Evolutionary conservation across 2,113 vertebrate species (phyloP), one percentile per base, ranked within the genome.

Genomic region (Scytalopus superciliaris): DNA sequence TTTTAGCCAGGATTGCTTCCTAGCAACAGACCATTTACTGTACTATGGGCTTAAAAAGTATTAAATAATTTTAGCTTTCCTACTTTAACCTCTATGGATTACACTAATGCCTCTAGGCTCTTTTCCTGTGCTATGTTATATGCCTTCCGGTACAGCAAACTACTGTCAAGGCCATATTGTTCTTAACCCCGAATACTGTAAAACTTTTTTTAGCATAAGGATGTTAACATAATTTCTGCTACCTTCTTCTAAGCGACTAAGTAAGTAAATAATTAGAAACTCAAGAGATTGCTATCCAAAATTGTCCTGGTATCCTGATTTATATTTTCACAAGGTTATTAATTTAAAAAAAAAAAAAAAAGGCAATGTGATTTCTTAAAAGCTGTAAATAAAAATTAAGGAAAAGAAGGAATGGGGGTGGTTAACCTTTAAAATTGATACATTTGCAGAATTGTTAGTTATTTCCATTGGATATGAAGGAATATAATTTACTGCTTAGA

Each of bases 31-130:
- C 66, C 94, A 42, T 93, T 92, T 90, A 94, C 76, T 94, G 85
- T 91, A 84, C 96, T 75, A 24, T 72, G 60, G 52, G 73, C 73
- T 96, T 95, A 92, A 96, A 95, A 93, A 84, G 92, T 92, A 94
- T 95, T 96, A 95, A 97, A 96, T 97, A 95, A 97, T 97, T 96
- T 95, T 95, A 96, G 88, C 90, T 94, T 96, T 92, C 83, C 86
- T 86, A 81, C 86, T 94, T 96, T 96, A 97, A 93, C 96, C 88
- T 87, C 12, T 4, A 39, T 87, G 94, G 90, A 96, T 97, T 96
- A 97, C 69, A 84, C 62, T 96, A 96, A 93, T 95, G 90, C 94
- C 69, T 79, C 68, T 44, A 47, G 95, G 76, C 84, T 96, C 52
- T 95, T 89, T 85, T 77, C 84, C 88, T 92, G 70, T 82, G 69